A percentile compares a stretch with the other conserved stretches of the same genome.
These are phyloP conservation scores for Malacoctenus gilli DNA, from an alignment of 2,797 vertebrate genomes.

Conservation along the genomic window DNA sequence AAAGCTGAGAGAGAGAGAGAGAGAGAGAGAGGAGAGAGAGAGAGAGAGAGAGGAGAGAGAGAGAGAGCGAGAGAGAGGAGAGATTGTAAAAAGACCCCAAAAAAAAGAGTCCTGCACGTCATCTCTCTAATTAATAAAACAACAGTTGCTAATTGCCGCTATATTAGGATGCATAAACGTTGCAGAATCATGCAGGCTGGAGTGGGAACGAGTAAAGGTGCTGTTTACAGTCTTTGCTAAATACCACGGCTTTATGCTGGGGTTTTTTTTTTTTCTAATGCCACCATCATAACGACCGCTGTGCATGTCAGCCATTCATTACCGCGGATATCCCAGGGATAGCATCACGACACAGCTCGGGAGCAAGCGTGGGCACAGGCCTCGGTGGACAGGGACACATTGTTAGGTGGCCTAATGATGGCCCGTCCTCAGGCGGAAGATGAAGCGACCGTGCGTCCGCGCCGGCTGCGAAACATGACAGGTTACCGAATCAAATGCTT, in stretches of 20 bases:
- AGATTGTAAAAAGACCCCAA: slow-evolving; percentile 18
- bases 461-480: slow-evolving; percentile 1
- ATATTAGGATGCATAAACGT: slow-evolving; percentile 15
- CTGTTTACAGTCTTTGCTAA: slow-evolving; percentile 34
- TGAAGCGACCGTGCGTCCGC: slow-evolving; percentile 5
- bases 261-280: slow-evolving; percentile 13
- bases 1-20: slow-evolving; percentile 47
- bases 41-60: too few relatives aligned
- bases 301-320: slow-evolving; percentile 61
- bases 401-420: slow-evolving; percentile 38
- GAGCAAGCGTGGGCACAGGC: slow-evolving; percentile 39
- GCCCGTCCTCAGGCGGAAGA: slow-evolving; percentile 22
- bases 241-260: too few relatives aligned
- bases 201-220: slow-evolving; percentile 10
- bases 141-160: slow-evolving; percentile 14
- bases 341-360: slow-evolving; percentile 20
- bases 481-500: slow-evolving; percentile 15
- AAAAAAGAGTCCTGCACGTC: slow-evolving; percentile 17
- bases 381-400: slow-evolving; percentile 17
- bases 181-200: slow-evolving; percentile 2
- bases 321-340: slow-evolving; percentile 34
- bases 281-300: slow-evolving; percentile 30
- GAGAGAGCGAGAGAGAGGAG: slow-evolving; percentile 32
- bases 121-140: slow-evolving; percentile 25
- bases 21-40: slow-evolving; percentile 26